phyloP scores from a whole-genome alignment of 2,113 vertebrate genomes.

The Tragulus kanchil region DNA sequence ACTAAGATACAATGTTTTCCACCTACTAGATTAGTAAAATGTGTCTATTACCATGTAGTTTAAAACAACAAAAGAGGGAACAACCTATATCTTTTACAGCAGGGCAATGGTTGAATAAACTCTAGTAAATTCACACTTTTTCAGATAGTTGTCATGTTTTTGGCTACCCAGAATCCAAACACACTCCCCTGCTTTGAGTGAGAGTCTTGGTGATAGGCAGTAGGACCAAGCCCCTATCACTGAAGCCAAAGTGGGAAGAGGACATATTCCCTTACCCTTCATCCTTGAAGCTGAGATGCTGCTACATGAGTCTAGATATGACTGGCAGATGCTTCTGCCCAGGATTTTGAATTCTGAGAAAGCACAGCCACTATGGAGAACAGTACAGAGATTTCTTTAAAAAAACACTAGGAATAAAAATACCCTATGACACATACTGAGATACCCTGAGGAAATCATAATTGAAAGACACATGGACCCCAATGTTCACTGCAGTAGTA shows the following conservation, averaged over 20 bases:
- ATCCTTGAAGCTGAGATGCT: neutral
- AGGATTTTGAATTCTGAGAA: slow-evolving; percentile 28
- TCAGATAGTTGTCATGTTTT: neutral
- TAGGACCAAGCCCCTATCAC: neutral
- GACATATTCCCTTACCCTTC: neutral
- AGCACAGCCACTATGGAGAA: neutral
- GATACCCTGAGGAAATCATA: neutral
- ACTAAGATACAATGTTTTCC: slow-evolving; percentile 3
- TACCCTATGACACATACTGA: neutral
- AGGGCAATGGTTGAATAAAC: slow-evolving; percentile 23
- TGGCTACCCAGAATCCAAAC: neutral
- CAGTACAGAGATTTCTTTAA: neutral
- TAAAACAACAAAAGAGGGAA: slow-evolving; percentile 7
- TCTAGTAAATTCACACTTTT: neutral
- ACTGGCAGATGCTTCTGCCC: neutral
- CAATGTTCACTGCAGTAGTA: neutral
- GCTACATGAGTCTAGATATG: neutral
- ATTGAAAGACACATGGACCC: neutral
- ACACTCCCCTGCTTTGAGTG: neutral
- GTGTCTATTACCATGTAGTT: neutral
- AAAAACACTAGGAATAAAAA: neutral
- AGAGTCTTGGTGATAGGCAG: neutral
- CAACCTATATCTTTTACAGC: neutral
- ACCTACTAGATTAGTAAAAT: neutral
- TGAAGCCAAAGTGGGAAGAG: neutral